Evolutionary conservation across 2,888 invertebrate genomes (phyloP), one percentile per base, ranked within the genome.

Genomic region (Anthrax anthrax): DNA sequence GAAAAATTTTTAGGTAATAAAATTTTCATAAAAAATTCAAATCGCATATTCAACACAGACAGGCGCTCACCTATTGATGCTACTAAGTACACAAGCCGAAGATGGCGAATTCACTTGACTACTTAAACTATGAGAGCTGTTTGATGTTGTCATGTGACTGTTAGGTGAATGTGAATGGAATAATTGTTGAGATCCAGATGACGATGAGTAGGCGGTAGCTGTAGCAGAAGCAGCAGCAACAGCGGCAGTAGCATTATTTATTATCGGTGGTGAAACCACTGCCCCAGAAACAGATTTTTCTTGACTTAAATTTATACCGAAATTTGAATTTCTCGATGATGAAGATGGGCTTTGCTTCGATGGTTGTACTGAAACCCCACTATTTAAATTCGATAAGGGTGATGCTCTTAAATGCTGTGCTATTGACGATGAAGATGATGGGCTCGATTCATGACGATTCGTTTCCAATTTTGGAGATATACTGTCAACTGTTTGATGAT

Each of bases 51-150:
- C 12, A 46, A 39, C 38, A 46, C 51, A 44, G 52, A 53, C 53
- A 41, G 42, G 48, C 48, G 47, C 59, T 72, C 51, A 77, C 77
- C 77, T 77, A 66, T 76, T 80, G 62, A 79, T 78, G 67, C 74
- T 77, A 63, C 76, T 81, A 63, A 81, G 72, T 53, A 79, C 76
- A 47, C 61, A 64, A 55, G 58, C 47, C 38, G 51, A 49, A 16
- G 51, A 47, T 29, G 52, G 54, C 23, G 55, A 50, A 46, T 53
- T 52, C 34, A 48, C 49, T 42, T 52, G 54, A 44, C 49, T 37
- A 71, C 71, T 50, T 49, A 54, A 38, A 57, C 47, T 50, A 57
- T 50, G 50, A 46, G 50, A 55, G 54, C 52, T 72, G 70, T 60
- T 54, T 50, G 60, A 58, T 56, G 58, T 56, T 52, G 58, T 58